Base-by-base conservation (phyloP, 2,888 invertebrate genomes). In the Lasioglossum malachurum region DNA sequence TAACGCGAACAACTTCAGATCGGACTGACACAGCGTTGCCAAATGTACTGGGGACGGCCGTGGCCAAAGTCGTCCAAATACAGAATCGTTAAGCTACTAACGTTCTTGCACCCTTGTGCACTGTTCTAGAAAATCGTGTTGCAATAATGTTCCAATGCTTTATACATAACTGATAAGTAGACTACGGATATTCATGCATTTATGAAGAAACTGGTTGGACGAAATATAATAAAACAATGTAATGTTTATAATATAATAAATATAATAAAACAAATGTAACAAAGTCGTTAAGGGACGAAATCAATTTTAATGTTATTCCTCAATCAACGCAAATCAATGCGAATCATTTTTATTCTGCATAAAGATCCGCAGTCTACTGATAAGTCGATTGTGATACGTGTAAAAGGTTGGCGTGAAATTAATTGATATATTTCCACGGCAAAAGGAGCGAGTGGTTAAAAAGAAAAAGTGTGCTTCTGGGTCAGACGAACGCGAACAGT, bases 61-160 rank as follows among this genome's bases (percentile, higher is more conserved):
- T 46, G 46, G 16, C 16, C 5, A 46, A 46, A 16, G 16, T 44
- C 14, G 19, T 49, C n/a, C 16, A 16, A 27, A 67, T 14, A 16
- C 0, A n/a, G 41, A 19, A 53, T 44, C n/a, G 41, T 46, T 57
- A 73, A 83, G 75, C 41, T 53, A 27, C 71, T 53, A 60, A 23
- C 12, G 44, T 35, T 75, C 74, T 78, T 77, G 7, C 27, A 16
- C 14, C 27, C 16, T 64, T 31, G 27, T 64, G 60, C 60, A 64
- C 27, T 31, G 60, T 64, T 64, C 31, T 31, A 16, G 27, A 27
- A n/a, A 60, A 60, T 27, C 27, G 12, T 27, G 60, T 44, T 44
- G 12, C 44, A 44, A 44, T 14, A 5, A 12, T 14, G 53, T 53
- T n/a, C 53, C 2, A 53, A n/a, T n/a, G 2, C 57, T n/a, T 12